phyloP scores from a whole-genome alignment of 2,113 vertebrate genomes.

The Callipepla squamata region DNA sequence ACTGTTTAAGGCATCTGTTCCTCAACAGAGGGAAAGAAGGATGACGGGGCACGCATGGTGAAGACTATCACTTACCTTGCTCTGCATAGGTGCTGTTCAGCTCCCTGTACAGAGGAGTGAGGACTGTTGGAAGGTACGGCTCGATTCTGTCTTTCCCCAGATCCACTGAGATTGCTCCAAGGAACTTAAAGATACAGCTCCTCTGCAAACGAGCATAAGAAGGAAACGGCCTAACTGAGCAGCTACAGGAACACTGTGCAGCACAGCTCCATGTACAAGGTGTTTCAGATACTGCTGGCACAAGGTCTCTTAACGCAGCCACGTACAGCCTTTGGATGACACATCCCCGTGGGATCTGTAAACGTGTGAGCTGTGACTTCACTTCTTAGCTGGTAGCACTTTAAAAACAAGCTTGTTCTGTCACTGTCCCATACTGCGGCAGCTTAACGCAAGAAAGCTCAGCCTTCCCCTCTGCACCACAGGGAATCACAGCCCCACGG shows the following conservation, averaged over 20 bases:
- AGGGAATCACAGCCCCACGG: neutral
- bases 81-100: slow-evolving; percentile 96
- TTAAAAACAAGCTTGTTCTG: neutral
- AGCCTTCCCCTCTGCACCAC: neutral
- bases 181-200: slow-evolving; percentile 94
- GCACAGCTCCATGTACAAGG: neutral
- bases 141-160: slow-evolving; percentile 87
- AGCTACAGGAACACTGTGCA: neutral
- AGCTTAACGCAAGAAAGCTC: neutral
- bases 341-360: neutral
- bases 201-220: slow-evolving; percentile 78
- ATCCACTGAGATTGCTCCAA: slow-evolving; percentile 91
- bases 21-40: neutral
- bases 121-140: slow-evolving; percentile 87
- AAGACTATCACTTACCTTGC: slow-evolving; percentile 82
- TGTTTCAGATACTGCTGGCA: neutral
- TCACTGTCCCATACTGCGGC: neutral
- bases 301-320: neutral
- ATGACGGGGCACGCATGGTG: neutral
- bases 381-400: neutral
- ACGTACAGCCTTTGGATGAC: neutral
- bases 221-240: neutral
- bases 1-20: rapidly evolving
- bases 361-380: neutral
- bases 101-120: slow-evolving; percentile 90